Base-by-base conservation (phyloP, 2,888 invertebrate genomes). In the Xestia ashworthii region DNA sequence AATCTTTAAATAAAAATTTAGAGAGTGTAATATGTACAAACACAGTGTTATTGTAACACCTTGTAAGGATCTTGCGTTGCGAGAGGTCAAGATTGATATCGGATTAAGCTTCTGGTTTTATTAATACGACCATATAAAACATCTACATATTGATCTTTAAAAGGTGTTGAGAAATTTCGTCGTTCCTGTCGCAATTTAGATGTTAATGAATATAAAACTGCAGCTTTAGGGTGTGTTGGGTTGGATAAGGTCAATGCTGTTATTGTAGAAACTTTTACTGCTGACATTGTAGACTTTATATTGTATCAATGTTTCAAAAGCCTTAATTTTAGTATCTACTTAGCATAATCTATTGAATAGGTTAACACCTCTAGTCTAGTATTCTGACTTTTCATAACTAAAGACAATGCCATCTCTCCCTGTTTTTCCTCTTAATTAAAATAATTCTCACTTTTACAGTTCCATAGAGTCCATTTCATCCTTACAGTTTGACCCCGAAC, bases 111-210 rank as follows among this genome's bases (percentile, higher is more conserved):
- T 84, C 77, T 87, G 87, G 46, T 81, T 81, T 80, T 80, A 76
- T 55, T 87, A 65, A 84, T n/a, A 62, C 46, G 70, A 62, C 46
- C 67, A 77, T 74, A 70, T 80, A 71, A 66, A 71, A 75, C 82
- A 82, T 86, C 69, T 70, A 44, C 83, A 78, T 82, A 74, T 84
- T 78, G 72, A 84, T 86, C 76, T 74, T 71, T 82, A 68, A 71
- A 68, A 76, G 19, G 65, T 76, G 70, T 88, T 76, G 65, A 76
- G 74, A 85, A 76, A 84, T 83, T 72, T 64, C 48, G 53, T 22
- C 53, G 38, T 41, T 60, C 48, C 65, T 86, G 76, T 76, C 73
- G 83, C 77, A 85, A 83, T 67, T 71, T 55, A 83, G 58, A 74
- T 74, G 44, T 71, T 60, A 73, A 77, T 76, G 67, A 69, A 60